Evolutionary conservation across 2,797 vertebrate species (phyloP).

Genomic region (Loriculus beryllinus): DNA sequence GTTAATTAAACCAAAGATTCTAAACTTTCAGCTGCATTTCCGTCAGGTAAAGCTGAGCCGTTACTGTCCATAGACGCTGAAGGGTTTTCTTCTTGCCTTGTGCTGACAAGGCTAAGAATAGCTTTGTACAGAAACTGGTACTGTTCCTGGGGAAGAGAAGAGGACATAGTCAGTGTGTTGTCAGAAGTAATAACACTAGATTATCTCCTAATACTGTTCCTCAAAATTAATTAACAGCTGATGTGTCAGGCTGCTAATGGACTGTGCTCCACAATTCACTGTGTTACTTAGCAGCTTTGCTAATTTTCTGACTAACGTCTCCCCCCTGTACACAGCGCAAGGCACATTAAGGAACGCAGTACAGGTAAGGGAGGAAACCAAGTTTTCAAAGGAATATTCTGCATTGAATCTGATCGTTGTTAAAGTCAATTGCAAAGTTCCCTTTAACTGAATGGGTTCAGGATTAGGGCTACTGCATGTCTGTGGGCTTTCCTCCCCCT

Average conservation of each 20-base stretch:
- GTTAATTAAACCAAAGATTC: constrained; percentile 89
- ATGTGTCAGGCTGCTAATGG: not conserved
- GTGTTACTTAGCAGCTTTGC: not conserved
- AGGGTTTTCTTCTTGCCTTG: constrained; percentile 86
- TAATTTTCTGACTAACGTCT: constrained; percentile 5
- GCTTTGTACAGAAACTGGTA: constrained; percentile 96
- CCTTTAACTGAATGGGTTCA: not conserved
- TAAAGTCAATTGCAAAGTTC: not conserved
- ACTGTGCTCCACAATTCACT: not conserved
- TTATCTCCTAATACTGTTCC: not conserved
- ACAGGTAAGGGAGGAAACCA: not conserved
- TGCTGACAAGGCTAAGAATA: constrained; percentile 91
- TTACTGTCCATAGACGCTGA: constrained; percentile 86
- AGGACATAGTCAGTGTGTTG: not conserved
- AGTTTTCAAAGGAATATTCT: not conserved
- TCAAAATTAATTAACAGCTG: not conserved
- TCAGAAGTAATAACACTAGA: not conserved
- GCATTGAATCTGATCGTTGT: not conserved
- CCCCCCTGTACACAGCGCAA: not conserved
- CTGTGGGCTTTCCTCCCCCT: not conserved
- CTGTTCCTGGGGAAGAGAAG: constrained; percentile 83
- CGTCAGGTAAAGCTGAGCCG: constrained; percentile 80
- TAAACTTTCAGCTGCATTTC: constrained; percentile 86
- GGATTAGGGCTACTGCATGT: not conserved
- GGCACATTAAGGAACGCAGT: not conserved